These are phyloP conservation scores for Brachirus orientalis DNA, from an alignment of 2,113 vertebrate species.

Conservation along the genomic window DNA sequence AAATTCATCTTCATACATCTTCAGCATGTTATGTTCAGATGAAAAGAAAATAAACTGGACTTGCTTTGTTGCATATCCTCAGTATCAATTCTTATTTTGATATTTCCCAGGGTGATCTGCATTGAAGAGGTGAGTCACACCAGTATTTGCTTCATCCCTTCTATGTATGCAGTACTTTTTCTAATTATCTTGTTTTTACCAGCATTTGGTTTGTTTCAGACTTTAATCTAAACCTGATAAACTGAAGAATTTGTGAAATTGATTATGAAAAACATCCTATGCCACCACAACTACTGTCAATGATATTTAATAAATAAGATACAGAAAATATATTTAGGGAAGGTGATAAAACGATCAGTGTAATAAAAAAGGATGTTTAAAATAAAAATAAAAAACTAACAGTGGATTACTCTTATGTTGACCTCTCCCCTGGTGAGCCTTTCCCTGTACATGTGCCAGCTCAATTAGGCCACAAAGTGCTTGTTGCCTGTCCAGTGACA, in stretches of 20 bases:
- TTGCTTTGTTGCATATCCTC: neutral
- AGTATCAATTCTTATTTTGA: neutral
- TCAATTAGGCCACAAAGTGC: slow-evolving; percentile 18
- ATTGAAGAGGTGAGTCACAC: neutral
- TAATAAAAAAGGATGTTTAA: neutral
- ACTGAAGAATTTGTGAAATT: no score
- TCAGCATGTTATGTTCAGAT: neutral
- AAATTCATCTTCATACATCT: neutral
- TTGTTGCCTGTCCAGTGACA: slow-evolving; percentile 6
- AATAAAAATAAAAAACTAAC: no score
- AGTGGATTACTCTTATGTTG: neutral
- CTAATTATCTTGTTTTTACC: no score
- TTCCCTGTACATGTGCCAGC: slow-evolving; percentile 11
- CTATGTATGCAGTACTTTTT: slow-evolving; percentile 1
- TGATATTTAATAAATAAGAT: neutral
- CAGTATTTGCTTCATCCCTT: neutral
- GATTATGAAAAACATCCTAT: no score
- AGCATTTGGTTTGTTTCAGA: no score
- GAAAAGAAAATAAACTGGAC: no score
- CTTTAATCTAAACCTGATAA: no score
- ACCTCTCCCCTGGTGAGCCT: slow-evolving; percentile 3
- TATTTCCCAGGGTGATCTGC: neutral
- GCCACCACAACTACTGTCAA: no score
- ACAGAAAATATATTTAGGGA: neutral
- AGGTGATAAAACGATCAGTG: neutral